Evolutionary conservation across 2,888 invertebrate genomes (phyloP).

Genomic region (Tortrix viridana): DNA sequence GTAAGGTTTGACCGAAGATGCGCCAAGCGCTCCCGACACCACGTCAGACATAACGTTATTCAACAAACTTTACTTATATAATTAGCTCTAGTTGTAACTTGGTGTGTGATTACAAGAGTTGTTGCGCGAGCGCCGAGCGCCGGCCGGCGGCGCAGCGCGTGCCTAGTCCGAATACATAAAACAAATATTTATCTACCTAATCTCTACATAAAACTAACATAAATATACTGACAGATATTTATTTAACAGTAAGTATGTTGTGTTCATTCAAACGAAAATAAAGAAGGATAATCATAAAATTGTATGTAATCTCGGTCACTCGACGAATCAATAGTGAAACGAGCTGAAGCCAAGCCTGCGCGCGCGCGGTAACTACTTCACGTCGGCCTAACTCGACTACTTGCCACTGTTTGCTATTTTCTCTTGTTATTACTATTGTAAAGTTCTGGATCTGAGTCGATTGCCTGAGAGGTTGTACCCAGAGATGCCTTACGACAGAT

Average conservation of each 20-base stretch:
- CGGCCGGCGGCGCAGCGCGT: conserved; percentile 69
- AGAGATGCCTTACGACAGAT: no score
- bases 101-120: conserved; percentile 82
- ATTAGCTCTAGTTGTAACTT: conserved; percentile 76
- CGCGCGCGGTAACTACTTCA: background rate
- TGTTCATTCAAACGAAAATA: conserved; percentile 69
- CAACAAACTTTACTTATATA: conserved; percentile 74
- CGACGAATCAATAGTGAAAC: conserved; percentile 10
- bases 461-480: no score
- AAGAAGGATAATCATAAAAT: conserved; percentile 47
- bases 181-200: conserved; percentile 78
- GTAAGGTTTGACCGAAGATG: conserved; percentile 54
- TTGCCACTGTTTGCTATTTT: no score
- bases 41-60: conserved; percentile 68
- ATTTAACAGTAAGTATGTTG: conserved; percentile 71
- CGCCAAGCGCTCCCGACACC: conserved; percentile 68
- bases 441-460: no score
- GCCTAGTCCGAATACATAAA: conserved; percentile 81
- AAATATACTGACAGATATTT: conserved; percentile 64
- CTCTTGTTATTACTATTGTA: no score
- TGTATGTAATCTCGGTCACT: conserved; percentile 23
- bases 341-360: conserved; percentile 26
- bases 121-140: conserved; percentile 70
- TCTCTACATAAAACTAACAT: conserved; percentile 64
- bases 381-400: background rate